Conservation (phyloP, 2,797 vertebrate genomes). For the Sibirionetta formosa region DNA sequence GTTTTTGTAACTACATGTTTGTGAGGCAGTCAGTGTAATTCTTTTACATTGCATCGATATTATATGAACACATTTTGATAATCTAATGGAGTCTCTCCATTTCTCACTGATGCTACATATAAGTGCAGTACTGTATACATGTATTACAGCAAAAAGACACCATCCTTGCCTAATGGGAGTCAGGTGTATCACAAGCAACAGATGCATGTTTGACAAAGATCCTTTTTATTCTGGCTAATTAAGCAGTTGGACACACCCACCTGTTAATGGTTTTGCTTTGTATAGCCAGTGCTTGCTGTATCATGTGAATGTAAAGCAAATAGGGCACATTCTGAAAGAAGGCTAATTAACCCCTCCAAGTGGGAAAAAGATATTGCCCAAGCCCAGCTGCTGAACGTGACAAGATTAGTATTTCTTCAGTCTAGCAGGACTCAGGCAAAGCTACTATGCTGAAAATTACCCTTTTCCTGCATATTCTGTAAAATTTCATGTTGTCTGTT, state of each 20-base stretch:
- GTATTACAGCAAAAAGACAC: conserved; percentile 57
- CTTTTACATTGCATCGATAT: conserved; percentile 42
- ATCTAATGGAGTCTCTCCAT: conserved; percentile 61
- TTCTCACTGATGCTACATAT: conserved; percentile 40
- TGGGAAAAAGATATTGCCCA: conserved; percentile 69
- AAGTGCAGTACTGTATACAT: conserved; percentile 52
- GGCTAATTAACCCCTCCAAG: conserved; percentile 80
- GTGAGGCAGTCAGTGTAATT: conserved; percentile 46
- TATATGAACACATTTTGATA: conserved; percentile 67
- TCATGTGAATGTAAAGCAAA: conserved; percentile 78
- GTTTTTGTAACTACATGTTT: conserved; percentile 11
- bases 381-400: conserved; percentile 76
- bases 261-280: conserved; percentile 80
- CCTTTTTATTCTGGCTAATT: conserved; percentile 85
- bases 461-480: conserved; percentile 55
- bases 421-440: conserved; percentile 72
- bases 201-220: conserved; percentile 82
- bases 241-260: conserved; percentile 80
- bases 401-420: conserved; percentile 77
- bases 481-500: conserved; percentile 38
- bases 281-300: conserved; percentile 65
- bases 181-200: conserved; percentile 83
- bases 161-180: conserved; percentile 79
- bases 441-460: conserved; percentile 68
- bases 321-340: conserved; percentile 78